A percentile compares a stretch with the other conserved stretches of the same genome.
These are phyloP conservation scores for Garrulus glandarius DNA, from an alignment of 2,797 vertebrate species.

Conservation along the genomic window DNA sequence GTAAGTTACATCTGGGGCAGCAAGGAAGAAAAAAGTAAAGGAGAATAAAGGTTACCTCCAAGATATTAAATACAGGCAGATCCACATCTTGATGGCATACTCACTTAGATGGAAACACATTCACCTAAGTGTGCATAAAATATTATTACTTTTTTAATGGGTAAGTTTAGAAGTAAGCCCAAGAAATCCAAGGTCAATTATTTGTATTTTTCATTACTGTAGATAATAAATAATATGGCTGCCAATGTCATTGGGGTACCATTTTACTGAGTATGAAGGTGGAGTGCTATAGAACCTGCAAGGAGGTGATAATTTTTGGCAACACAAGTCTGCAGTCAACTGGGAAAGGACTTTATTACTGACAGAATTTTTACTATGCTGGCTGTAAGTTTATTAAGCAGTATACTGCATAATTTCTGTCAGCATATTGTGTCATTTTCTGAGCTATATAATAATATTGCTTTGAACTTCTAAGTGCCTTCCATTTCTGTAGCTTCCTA, in stretches of 20 bases:
- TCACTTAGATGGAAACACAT: background rate
- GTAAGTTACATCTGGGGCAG: background rate
- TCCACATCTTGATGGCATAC: background rate
- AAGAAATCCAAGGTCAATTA: conserved; percentile 2
- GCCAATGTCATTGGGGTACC: background rate
- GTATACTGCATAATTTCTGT: conserved; percentile 35
- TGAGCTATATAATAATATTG: conserved; percentile 64
- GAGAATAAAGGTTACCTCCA: background rate
- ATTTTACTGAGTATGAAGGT: background rate
- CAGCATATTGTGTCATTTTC: conserved; percentile 63
- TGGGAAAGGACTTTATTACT: conserved; percentile 50
- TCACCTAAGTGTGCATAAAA: background rate
- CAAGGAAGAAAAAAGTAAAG: background rate
- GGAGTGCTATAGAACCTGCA: background rate
- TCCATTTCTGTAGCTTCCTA: conserved; percentile 31
- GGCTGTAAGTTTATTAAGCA: conserved; percentile 61
- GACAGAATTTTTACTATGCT: conserved; percentile 40
- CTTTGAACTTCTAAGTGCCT: conserved; percentile 47
- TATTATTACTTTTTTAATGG: background rate
- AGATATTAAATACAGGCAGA: background rate
- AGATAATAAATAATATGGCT: conserved; percentile 11
- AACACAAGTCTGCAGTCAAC: conserved; percentile 20
- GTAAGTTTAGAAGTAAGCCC: background rate
- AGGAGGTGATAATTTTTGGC: conserved; percentile 12
- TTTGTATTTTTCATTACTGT: conserved; percentile 28